A percentile compares a stretch with the other conserved stretches of the same genome.
Evolutionary conservation across 2,113 vertebrate species (phyloP).

Genomic region (Syngnathoides biaculeatus): DNA sequence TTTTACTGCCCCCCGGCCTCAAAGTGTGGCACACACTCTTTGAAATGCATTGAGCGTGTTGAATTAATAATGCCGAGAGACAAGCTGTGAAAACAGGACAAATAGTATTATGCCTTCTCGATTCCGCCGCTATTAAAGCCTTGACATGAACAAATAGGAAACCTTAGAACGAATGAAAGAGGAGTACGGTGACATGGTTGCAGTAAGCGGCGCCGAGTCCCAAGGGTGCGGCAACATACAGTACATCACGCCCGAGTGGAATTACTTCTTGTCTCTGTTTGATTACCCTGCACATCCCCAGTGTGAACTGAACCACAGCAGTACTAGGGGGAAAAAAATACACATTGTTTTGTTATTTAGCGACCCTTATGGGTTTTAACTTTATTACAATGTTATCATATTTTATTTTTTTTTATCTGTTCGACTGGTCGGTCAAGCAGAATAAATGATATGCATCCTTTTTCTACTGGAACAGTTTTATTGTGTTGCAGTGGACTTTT

Average conservation of each 20-base stretch:
- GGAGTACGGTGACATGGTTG: constrained; percentile 37
- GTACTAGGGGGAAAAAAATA: not conserved
- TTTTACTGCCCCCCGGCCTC: constrained; percentile 51
- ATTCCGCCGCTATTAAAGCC: constrained; percentile 49
- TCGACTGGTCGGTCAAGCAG: too few relatives aligned
- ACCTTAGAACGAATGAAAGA: constrained; percentile 29
- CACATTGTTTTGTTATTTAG: not conserved
- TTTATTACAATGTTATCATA: too few relatives aligned
- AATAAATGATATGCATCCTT: too few relatives aligned
- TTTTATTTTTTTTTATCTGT: too few relatives aligned
- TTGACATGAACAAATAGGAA: constrained; percentile 44
- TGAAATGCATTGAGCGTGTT: constrained; percentile 70
- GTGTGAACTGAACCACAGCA: not conserved
- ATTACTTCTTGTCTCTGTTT: constrained; percentile 33
- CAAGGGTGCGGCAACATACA: constrained; percentile 31
- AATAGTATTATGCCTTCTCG: constrained; percentile 30
- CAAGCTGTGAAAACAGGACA: constrained; percentile 48
- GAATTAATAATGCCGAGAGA: constrained; percentile 70
- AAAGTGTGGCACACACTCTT: constrained; percentile 55
- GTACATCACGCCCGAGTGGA: constrained; percentile 42
- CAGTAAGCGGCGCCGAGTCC: constrained; percentile 30
- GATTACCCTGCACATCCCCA: constrained; percentile 1
- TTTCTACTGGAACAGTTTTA: too few relatives aligned
- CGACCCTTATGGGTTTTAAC: too few relatives aligned
- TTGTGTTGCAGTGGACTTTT: too few relatives aligned